Conservation (phyloP, 2,797 vertebrate species). For the Lithobates pipiens region DNA sequence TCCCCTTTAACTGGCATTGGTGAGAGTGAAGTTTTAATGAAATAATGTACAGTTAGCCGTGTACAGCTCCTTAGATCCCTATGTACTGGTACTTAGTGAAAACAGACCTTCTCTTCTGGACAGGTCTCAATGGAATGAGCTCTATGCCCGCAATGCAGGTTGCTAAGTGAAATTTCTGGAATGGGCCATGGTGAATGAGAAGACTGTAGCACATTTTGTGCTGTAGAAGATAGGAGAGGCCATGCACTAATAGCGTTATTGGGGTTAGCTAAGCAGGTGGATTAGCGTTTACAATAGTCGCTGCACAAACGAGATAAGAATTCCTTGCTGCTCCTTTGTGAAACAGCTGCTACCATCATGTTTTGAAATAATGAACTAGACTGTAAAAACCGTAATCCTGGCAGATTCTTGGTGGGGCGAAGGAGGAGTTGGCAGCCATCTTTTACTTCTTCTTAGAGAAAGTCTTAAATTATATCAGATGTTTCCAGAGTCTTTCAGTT, state of each 20-base stretch:
- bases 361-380: slow-evolving; percentile 58
- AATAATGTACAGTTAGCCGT: background rate
- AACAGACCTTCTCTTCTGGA: background rate
- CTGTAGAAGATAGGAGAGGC: slow-evolving; percentile 60
- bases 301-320: slow-evolving; percentile 63
- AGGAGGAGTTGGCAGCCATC: slow-evolving; percentile 48
- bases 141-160: slow-evolving; percentile 14
- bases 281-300: slow-evolving; percentile 66
- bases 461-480: slow-evolving; percentile 55
- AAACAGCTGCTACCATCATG: slow-evolving; percentile 56
- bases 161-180: slow-evolving; percentile 60
- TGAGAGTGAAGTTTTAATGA: background rate
- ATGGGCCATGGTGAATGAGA: slow-evolving; percentile 64
- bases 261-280: slow-evolving; percentile 68
- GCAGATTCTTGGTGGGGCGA: slow-evolving; percentile 29
- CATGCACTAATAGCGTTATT: slow-evolving; percentile 67
- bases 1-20: background rate
- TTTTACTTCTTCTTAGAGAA: slow-evolving; percentile 35
- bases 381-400: slow-evolving; percentile 58
- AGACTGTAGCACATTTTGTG: slow-evolving; percentile 65
- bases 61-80: background rate
- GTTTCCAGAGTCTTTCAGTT: slow-evolving; percentile 38
- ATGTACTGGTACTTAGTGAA: background rate
- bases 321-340: slow-evolving; percentile 58
- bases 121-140: background rate